Evolutionary conservation across 2,888 invertebrate genomes (phyloP).

Genomic region (Morinoia aosen): DNA sequence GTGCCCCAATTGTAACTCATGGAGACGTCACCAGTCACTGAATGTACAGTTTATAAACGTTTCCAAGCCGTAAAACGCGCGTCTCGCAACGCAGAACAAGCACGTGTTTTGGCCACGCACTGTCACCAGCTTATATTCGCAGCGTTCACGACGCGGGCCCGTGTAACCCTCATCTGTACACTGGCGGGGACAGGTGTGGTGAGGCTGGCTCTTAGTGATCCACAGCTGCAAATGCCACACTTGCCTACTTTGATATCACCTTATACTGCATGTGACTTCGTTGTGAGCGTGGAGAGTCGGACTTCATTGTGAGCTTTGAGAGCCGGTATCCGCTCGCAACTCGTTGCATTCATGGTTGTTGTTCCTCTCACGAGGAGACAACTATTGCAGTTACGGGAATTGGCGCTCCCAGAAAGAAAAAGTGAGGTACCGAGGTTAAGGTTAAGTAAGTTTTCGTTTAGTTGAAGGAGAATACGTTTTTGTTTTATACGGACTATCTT

Average conservation of each 20-base stretch:
- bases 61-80: background rate
- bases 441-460: too few relatives aligned
- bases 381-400: too few relatives aligned
- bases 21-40: background rate
- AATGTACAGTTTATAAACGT: background rate
- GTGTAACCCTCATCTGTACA: background rate
- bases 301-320: background rate
- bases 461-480: too few relatives aligned
- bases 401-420: too few relatives aligned
- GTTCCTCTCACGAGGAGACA: too few relatives aligned
- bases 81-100: background rate
- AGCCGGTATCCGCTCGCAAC: background rate
- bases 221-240: slow-evolving; percentile 1
- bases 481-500: too few relatives aligned
- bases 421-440: too few relatives aligned
- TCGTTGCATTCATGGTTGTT: too few relatives aligned
- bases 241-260: background rate
- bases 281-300: background rate
- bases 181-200: background rate
- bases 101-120: background rate
- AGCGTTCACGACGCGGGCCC: background rate
- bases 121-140: background rate
- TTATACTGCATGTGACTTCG: background rate
- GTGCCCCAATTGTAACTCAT: background rate
- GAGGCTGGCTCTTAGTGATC: background rate